Percentiles rank a stretch among this genome's conserved stretches.
Evolutionary conservation across 2,797 vertebrate species (phyloP).

Genomic region (Neomorphus geoffroyi): DNA sequence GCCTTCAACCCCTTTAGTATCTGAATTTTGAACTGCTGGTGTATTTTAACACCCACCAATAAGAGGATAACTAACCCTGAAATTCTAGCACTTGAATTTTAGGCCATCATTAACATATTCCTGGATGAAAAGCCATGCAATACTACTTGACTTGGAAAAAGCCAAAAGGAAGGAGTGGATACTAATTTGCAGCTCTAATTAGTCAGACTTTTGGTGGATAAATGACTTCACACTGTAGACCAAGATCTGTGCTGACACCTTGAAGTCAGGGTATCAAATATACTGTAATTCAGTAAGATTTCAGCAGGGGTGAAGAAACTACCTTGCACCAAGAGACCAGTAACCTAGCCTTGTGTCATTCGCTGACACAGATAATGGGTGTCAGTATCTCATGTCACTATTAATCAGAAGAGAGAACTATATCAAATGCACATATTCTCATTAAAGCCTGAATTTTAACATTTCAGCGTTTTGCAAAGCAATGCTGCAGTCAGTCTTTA

Average conservation of each 20-base stretch:
- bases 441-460: slow-evolving; percentile 35
- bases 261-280: background rate
- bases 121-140: slow-evolving; percentile 69
- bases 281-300: background rate
- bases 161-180: slow-evolving; percentile 41
- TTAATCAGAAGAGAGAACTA: background rate
- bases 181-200: background rate
- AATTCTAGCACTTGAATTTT: slow-evolving; percentile 51
- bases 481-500: slow-evolving; percentile 60
- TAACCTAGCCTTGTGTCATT: background rate
- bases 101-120: slow-evolving; percentile 48
- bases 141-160: slow-evolving; percentile 70
- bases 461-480: slow-evolving; percentile 41
- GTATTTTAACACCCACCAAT: background rate
- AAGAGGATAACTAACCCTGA: slow-evolving; percentile 33
- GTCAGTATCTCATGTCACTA: background rate
- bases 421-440: background rate
- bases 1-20: background rate
- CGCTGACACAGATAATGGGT: background rate
- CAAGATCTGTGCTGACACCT: background rate
- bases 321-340: background rate
- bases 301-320: background rate
- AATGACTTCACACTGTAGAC: background rate
- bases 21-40: slow-evolving; percentile 15
- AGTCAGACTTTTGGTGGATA: background rate